A percentile compares a stretch with the other conserved stretches of the same genome.
These are phyloP conservation scores for Pyralis farinalis DNA, from an alignment of 2,888 invertebrate genomes.

Conservation along the genomic window DNA sequence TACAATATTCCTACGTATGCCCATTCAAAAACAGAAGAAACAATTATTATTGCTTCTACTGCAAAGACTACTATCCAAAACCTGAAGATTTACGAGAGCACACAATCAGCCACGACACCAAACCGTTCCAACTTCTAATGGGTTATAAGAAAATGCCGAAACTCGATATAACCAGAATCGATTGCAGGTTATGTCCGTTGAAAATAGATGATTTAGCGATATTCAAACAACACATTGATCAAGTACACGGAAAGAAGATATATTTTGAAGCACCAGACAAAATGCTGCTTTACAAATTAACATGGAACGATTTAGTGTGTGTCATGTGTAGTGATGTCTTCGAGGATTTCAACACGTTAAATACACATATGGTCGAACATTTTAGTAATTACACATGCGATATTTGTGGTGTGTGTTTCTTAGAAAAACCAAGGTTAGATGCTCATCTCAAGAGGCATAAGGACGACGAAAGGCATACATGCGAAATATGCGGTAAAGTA, in stretches of 20 bases:
- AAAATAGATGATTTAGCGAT: conserved; percentile 57
- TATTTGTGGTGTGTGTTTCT: conserved; percentile 67
- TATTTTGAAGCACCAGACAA: conserved; percentile 70
- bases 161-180: conserved; percentile 65
- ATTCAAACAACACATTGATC: conserved; percentile 63
- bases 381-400: conserved; percentile 70
- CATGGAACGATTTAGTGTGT: conserved; percentile 68
- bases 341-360: conserved; percentile 63
- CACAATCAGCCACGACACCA: conserved; percentile 61
- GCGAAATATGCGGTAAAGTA: conserved; percentile 71
- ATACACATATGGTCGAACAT: conserved; percentile 70
- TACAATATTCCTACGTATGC: conserved; percentile 66
- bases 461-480: conserved; percentile 75
- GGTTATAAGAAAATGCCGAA: conserved; percentile 72
- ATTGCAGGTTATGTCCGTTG: conserved; percentile 53
- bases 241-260: conserved; percentile 61
- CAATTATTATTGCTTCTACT: conserved; percentile 72
- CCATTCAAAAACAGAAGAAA: conserved; percentile 69
- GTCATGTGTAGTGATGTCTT: conserved; percentile 67
- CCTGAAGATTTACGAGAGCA: conserved; percentile 68
- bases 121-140: conserved; percentile 65
- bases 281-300: conserved; percentile 55
- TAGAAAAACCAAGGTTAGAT: conserved; percentile 68
- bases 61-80: conserved; percentile 68
- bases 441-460: conserved; percentile 70